Conservation (phyloP, 2,113 vertebrate species). For the Neogale vison region DNA sequence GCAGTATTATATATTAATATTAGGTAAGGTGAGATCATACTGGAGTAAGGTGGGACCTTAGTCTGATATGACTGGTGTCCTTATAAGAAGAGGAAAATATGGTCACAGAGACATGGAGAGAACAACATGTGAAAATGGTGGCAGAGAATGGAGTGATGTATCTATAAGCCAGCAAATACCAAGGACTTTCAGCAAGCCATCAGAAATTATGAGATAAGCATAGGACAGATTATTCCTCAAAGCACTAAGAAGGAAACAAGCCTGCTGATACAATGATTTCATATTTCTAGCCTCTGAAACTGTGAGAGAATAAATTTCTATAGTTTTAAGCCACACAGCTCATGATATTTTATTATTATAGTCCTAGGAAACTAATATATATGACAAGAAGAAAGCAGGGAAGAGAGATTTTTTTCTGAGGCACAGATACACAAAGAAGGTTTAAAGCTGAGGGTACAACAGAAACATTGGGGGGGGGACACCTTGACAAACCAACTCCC, state of each 20-base stretch:
- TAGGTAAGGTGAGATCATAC: not conserved
- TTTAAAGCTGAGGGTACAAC: not conserved
- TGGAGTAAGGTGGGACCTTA: not conserved
- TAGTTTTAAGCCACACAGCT: not conserved
- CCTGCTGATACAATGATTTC: not conserved
- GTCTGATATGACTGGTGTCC: not conserved
- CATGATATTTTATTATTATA: not conserved
- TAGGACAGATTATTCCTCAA: not conserved
- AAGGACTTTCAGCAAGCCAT: not conserved
- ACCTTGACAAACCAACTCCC: not conserved
- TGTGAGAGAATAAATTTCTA: not conserved
- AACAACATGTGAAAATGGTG: not conserved
- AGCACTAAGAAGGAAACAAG: not conserved
- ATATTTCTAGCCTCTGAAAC: not conserved
- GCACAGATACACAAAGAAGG: not conserved
- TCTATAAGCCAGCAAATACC: not conserved
- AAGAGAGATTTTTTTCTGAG: not conserved
- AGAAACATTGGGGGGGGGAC: not conserved
- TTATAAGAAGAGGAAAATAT: not conserved
- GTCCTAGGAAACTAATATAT: not conserved
- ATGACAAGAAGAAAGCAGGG: not conserved
- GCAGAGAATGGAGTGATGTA: not conserved
- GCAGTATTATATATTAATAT: not conserved
- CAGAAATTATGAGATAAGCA: no score
- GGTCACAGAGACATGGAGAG: not conserved